phyloP scores from a whole-genome alignment of 2,113 vertebrate genomes.

The Tyto alba region DNA sequence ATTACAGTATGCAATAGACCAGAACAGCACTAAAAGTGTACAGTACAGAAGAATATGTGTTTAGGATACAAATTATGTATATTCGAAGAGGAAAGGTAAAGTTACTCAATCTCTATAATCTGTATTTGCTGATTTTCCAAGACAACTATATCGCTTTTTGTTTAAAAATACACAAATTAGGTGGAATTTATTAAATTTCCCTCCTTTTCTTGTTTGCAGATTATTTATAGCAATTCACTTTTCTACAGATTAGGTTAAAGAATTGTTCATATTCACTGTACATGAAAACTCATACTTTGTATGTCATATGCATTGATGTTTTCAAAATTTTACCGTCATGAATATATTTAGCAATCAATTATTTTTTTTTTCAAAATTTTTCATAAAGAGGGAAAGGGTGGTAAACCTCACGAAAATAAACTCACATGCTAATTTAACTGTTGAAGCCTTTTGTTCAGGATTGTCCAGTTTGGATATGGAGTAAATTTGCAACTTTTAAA shows the following conservation, averaged over 20 bases:
- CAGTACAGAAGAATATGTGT: background rate
- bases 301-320: background rate
- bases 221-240: background rate
- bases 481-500: background rate
- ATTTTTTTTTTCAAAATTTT: background rate
- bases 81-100: background rate
- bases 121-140: background rate
- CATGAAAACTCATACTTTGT: background rate
- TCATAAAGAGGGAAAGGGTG: background rate
- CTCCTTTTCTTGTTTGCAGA: background rate
- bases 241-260: background rate
- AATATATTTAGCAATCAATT: background rate
- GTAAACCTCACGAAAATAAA: background rate
- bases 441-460: background rate
- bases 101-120: background rate
- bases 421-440: background rate
- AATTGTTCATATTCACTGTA: background rate
- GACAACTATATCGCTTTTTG: background rate
- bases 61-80: background rate
- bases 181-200: background rate
- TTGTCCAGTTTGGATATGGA: background rate
- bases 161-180: background rate
- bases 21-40: background rate
- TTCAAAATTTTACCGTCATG: background rate
- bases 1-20: background rate